phyloP scores from a whole-genome alignment of 1,140 invertebrate species.

The Amphibalanus amphitrite region DNA sequence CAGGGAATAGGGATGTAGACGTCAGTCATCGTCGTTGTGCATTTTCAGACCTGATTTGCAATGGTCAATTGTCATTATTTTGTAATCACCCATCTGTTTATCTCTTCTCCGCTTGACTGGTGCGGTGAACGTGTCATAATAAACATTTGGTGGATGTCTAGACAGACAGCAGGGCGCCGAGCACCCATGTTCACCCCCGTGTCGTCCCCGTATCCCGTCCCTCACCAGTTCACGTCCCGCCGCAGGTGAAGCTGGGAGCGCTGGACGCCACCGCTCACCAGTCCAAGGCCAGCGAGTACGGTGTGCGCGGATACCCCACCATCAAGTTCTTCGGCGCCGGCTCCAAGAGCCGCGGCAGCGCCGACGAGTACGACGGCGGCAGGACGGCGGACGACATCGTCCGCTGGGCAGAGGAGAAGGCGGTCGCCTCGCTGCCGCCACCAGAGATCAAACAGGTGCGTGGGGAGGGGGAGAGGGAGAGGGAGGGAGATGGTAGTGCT shows the following conservation, averaged over 20 bases:
- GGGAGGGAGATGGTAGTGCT: no score
- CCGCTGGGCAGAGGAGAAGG: constrained; percentile 67
- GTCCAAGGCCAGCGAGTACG: constrained; percentile 53
- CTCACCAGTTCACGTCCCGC: not conserved
- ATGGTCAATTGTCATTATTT: no score
- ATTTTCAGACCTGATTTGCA: no score
- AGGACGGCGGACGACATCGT: constrained; percentile 81
- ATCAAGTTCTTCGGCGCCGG: constrained; percentile 88
- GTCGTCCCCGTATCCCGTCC: no score
- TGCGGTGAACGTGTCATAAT: no score
- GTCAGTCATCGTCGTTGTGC: constrained; percentile 1
- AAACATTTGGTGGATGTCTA: no score
- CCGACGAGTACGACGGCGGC: constrained; percentile 55
- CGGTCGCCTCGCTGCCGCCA: constrained; percentile 65
- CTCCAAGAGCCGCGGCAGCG: constrained; percentile 38
- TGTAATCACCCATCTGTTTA: no score
- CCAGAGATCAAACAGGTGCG: constrained; percentile 68
- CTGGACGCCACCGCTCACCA: constrained; percentile 88
- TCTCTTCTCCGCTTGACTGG: no score
- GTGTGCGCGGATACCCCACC: constrained; percentile 85
- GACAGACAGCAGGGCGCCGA: no score
- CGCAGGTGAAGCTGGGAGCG: constrained; percentile 73
- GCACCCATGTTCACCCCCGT: no score
- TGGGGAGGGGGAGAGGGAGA: no score
- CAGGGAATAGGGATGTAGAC: no score